Evolutionary conservation across 2,797 vertebrate species (phyloP).

Genomic region (Helostoma temminkii): DNA sequence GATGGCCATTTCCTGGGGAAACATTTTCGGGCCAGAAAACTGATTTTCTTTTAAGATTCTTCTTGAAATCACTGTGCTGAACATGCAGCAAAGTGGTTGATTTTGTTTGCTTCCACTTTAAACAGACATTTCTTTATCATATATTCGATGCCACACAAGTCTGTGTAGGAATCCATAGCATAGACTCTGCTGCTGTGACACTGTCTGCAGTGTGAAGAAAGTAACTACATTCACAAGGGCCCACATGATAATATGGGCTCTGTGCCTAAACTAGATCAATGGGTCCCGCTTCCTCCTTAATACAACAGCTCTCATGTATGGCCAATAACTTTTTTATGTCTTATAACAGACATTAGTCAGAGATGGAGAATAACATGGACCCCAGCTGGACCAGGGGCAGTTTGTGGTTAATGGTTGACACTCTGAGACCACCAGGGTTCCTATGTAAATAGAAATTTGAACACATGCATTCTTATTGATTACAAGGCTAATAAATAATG

Average conservation of each 20-base stretch:
- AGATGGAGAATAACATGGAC: conserved; percentile 5
- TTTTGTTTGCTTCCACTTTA: conserved; percentile 24
- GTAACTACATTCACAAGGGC: not conserved
- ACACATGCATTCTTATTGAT: not conserved
- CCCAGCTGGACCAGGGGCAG: conserved; percentile 6
- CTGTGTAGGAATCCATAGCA: not conserved
- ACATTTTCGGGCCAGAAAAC: conserved; percentile 25
- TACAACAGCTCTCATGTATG: not conserved
- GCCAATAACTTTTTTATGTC: not conserved
- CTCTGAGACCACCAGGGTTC: not conserved
- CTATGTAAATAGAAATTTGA: conserved; percentile 4
- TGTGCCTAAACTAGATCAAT: not conserved
- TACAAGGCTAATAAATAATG: not conserved
- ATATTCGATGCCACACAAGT: not conserved
- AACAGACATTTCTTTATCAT: conserved; percentile 1
- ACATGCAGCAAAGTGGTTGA: conserved; percentile 13
- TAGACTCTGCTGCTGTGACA: not conserved
- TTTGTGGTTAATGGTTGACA: not conserved
- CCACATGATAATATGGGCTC: accelerated
- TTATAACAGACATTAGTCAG: not conserved
- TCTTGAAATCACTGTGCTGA: conserved; percentile 14
- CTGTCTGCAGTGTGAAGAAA: not conserved
- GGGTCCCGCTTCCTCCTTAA: not conserved
- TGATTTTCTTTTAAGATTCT: conserved; percentile 26
- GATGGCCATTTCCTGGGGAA: conserved; percentile 55